Conservation (phyloP, 2,113 vertebrate species). For the Mustelus asterias region DNA sequence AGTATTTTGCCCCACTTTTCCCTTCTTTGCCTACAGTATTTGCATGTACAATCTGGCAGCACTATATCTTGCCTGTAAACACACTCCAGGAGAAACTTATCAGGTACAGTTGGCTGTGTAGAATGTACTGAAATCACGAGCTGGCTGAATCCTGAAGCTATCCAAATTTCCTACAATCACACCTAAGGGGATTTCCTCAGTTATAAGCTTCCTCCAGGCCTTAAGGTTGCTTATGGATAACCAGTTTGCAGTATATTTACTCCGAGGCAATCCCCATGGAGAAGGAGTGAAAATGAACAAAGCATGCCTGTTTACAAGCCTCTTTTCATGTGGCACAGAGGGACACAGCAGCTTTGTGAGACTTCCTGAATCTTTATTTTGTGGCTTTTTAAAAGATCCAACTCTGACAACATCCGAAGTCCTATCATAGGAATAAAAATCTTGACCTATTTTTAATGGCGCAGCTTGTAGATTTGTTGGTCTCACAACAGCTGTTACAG, state of each 20-base stretch:
- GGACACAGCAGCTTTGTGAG: constrained; percentile 5
- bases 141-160: neutral
- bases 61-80: neutral
- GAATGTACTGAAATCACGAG: neutral
- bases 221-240: neutral
- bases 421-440: neutral
- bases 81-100: neutral
- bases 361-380: neutral
- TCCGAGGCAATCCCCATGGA: neutral
- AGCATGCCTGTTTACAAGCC: neutral
- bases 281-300: neutral
- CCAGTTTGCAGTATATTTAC: neutral
- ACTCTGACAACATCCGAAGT: neutral
- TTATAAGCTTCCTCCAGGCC: constrained; percentile 10
- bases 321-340: neutral
- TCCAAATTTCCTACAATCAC: neutral
- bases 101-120: neutral
- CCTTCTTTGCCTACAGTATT: neutral
- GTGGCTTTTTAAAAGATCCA: neutral
- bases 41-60: neutral
- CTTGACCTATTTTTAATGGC: neutral
- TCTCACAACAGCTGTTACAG: constrained; percentile 15
- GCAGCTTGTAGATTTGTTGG: constrained; percentile 16
- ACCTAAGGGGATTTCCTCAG: too few species aligned
- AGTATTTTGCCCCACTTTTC: neutral